Evolutionary conservation across 2,888 invertebrate genomes (phyloP).

Genomic region (Volucella zonaria): DNA sequence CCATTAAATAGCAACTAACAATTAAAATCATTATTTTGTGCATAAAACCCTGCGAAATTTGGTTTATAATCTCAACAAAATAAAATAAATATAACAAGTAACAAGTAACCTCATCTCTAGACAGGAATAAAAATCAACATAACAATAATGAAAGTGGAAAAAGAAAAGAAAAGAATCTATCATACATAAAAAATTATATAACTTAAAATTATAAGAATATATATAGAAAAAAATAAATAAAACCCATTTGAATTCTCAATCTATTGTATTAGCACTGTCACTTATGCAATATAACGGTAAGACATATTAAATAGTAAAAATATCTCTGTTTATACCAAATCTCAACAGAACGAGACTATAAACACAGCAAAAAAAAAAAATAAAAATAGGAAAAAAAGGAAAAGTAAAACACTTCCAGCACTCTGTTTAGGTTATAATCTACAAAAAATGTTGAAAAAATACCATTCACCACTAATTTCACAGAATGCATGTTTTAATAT

Average conservation of each 20-base stretch:
- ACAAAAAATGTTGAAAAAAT: not conserved
- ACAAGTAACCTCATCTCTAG: constrained; percentile 41
- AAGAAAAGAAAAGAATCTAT: constrained; percentile 19
- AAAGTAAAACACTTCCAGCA: constrained; percentile 17
- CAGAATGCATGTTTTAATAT: constrained; percentile 17
- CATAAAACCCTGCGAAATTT: not conserved
- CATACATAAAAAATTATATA: not conserved
- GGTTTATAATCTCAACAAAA: constrained; percentile 24
- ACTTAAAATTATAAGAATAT: constrained; percentile 16
- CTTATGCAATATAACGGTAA: constrained; percentile 44
- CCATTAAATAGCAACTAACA: too few species aligned
- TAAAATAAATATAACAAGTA: constrained; percentile 20
- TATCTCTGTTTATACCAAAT: constrained; percentile 9
- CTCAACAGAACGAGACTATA: constrained; percentile 26
- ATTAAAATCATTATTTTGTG: not conserved
- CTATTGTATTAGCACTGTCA: constrained; percentile 35
- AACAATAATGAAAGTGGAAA: not conserved
- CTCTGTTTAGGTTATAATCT: not conserved
- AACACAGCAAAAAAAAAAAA: not conserved
- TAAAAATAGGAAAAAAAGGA: not conserved
- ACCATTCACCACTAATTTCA: not conserved
- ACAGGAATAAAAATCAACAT: constrained; percentile 16
- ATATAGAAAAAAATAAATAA: constrained; percentile 13
- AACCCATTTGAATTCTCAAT: constrained; percentile 32
- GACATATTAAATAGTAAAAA: constrained; percentile 14